Evolutionary conservation across 2,797 vertebrate genomes (phyloP), one percentile per base, ranked within the genome.

Genomic region (Epinephelus coioides): DNA sequence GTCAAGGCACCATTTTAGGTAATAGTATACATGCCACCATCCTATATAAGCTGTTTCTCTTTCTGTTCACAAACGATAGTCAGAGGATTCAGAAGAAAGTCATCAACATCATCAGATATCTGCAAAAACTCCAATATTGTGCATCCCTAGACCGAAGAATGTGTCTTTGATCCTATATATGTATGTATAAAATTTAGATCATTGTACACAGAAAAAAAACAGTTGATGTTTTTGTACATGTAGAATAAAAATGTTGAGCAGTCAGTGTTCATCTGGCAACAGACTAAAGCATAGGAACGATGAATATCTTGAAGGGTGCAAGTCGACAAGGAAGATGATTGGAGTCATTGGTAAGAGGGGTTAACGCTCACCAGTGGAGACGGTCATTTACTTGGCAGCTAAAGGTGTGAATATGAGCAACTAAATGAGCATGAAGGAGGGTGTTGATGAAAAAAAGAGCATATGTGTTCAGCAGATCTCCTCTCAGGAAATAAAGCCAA

Each of bases 321-420:
- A 75, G 6, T 63, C 30, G 27, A 70, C 44, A 54, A 47, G 44
- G 1, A 23, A 44, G 60, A 53, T 54, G 43, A 64, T 21, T 27
- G 14, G 38, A 69, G 27, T 67, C 46, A 15, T 13, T 27, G 23
- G 5, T 79, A 30, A 67, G 51, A 30, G 59, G 73, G 62, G 57
- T 55, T 73, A 70, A 70, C 49, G 49, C 30, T 84, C 38, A 51
- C 14, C 56, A 65, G 55, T 6, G n/a, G 55, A 85, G 63, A 61
- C 15, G 34, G 57, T 79, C 21, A 73, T 84, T 86, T 78, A 70
- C 38, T 80, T 77, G 70, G 63, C 80, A 86, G 75, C 43, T 73
- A 59, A 84, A 82, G 62, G 83, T 86, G 86, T 84, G 71, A 90
- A 82, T 71, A 67, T 66, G 73, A 86, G 64, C 54, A 82, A 56